These are phyloP conservation scores for Marcusenius ussheri DNA, from an alignment of 2,113 vertebrate species.

Conservation along the genomic window DNA sequence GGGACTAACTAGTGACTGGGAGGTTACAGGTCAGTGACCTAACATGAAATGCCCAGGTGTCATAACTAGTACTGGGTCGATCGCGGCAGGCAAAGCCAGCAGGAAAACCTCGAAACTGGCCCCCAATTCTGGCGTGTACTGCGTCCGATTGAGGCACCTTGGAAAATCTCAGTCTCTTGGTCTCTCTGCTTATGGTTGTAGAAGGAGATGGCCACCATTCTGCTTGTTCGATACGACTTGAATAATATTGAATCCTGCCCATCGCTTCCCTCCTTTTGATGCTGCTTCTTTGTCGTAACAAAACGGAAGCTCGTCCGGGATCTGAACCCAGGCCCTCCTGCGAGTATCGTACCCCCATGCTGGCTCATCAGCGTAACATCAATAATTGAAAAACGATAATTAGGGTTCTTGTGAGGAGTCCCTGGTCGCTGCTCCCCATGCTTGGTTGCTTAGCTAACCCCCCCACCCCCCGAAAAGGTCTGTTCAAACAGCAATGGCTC, in stretches of 20 bases:
- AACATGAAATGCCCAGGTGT: not conserved
- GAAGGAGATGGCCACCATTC: not conserved
- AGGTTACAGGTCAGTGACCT: not conserved
- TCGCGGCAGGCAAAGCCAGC: not conserved
- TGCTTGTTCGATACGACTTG: not conserved
- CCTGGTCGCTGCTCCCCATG: not conserved
- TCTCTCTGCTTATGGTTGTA: not conserved
- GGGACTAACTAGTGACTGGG: not conserved
- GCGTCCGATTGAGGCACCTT: not conserved
- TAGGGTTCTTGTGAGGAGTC: constrained; percentile 30
- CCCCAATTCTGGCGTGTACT: not conserved
- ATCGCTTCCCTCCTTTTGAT: not conserved
- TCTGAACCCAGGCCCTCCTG: not conserved
- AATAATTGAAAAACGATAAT: constrained; percentile 43
- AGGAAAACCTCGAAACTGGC: not conserved
- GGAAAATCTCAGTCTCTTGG: not conserved
- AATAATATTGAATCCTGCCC: not conserved
- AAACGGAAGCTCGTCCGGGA: constrained; percentile 6
- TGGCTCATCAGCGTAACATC: constrained; percentile 27
- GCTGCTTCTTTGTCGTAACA: constrained; percentile 1
- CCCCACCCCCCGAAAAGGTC: not conserved
- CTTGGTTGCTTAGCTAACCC: constrained; percentile 6
- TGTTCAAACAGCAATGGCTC: constrained; percentile 31
- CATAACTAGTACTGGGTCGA: not conserved
- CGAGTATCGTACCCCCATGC: constrained; percentile 13